These are phyloP conservation scores for Okamejei kenojei DNA, from an alignment of 2,797 vertebrate genomes.

Conservation along the genomic window DNA sequence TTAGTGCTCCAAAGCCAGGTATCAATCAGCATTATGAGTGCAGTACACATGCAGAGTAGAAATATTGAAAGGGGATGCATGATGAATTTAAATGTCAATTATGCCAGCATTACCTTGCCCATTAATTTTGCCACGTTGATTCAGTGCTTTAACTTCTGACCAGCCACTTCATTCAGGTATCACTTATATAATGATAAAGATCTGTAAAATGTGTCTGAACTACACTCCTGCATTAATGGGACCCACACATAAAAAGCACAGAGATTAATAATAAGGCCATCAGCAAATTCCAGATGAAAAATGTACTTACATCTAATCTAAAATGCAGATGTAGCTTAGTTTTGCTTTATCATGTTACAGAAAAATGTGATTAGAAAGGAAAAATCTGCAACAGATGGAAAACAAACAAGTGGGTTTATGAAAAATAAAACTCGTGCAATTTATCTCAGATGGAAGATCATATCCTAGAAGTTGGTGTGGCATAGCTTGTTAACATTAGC, in stretches of 20 bases:
- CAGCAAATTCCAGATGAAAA: neutral
- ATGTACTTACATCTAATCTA: neutral
- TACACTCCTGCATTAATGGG: neutral
- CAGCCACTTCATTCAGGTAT: slow-evolving; percentile 30
- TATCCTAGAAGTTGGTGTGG: neutral
- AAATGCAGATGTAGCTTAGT: neutral
- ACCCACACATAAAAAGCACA: neutral
- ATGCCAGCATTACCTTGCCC: slow-evolving; percentile 25
- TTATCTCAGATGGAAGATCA: neutral
- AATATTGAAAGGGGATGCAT: neutral
- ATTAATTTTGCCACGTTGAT: slow-evolving; percentile 15
- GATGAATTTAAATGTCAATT: slow-evolving; percentile 29
- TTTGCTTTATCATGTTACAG: neutral
- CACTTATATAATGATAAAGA: slow-evolving; percentile 19
- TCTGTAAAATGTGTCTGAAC: slow-evolving; percentile 9
- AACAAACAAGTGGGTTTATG: neutral
- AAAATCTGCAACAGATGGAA: neutral
- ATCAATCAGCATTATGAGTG: neutral
- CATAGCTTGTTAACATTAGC: neutral
- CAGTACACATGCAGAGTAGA: neutral
- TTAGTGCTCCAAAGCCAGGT: neutral
- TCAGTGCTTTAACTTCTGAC: slow-evolving; percentile 29
- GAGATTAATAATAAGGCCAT: neutral
- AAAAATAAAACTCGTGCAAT: neutral
- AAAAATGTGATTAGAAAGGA: neutral